Conservation (phyloP, 2,113 vertebrate species). For the Rutilus rutilus region DNA sequence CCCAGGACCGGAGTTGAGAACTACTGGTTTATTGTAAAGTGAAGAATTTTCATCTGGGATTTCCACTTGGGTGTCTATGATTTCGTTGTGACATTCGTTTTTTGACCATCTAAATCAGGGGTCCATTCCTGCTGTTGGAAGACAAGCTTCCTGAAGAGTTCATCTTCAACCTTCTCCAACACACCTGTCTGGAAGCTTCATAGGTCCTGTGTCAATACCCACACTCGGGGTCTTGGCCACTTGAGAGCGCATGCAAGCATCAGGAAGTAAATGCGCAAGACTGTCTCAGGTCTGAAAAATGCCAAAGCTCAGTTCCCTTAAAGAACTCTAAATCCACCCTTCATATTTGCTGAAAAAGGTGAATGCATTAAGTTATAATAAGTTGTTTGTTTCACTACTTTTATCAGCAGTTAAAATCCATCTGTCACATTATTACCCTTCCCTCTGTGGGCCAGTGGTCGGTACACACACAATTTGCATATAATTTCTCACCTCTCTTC, state of each 20-base stretch:
- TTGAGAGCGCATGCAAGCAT: too few species aligned
- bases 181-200: neutral
- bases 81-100: too few species aligned
- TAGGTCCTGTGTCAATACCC: neutral
- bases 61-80: neutral
- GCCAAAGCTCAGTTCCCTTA: too few species aligned
- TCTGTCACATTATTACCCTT: neutral
- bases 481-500: neutral
- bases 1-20: too few species aligned
- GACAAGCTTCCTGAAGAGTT: neutral
- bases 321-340: neutral
- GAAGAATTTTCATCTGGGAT: neutral
- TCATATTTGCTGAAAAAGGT: neutral
- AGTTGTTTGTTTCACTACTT: neutral
- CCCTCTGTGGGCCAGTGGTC: neutral
- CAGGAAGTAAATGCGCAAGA: too few species aligned
- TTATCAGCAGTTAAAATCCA: neutral
- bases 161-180: neutral
- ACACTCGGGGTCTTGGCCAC: too few species aligned
- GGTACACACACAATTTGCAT: neutral
- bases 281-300: too few species aligned
- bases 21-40: neutral
- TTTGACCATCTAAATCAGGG: too few species aligned
- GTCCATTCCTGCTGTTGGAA: neutral
- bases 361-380: neutral